phyloP scores from a whole-genome alignment of 1,140 invertebrate genomes.

The Trissolcus basalis region DNA sequence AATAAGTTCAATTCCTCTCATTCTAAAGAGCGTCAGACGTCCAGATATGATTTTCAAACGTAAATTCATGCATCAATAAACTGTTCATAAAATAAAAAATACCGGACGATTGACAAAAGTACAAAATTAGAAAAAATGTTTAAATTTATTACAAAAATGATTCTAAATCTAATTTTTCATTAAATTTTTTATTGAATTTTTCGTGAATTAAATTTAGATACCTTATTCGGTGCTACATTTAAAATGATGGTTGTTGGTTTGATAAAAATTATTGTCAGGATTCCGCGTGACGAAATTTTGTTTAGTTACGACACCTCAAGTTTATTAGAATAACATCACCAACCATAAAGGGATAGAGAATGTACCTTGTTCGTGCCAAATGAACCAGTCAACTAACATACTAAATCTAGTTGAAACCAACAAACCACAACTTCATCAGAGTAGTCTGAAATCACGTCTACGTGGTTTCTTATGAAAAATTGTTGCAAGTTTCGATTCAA shows the following conservation, averaged over 20 bases:
- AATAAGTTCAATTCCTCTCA: conserved; percentile 32
- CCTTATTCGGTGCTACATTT: too few species aligned
- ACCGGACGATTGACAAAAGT: too few species aligned
- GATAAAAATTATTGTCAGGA: conserved; percentile 13
- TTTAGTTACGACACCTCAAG: conserved; percentile 46
- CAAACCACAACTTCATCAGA: conserved; percentile 45
- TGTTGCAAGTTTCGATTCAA: neutral
- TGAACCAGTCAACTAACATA: conserved; percentile 56
- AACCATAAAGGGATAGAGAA: conserved; percentile 56
- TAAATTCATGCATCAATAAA: neutral
- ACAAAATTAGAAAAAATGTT: too few species aligned
- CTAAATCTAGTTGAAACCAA: conserved; percentile 53
- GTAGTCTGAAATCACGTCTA: neutral
- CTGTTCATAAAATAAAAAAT: too few species aligned
- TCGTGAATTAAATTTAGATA: too few species aligned
- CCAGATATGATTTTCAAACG: too few species aligned
- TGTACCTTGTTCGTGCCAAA: conserved; percentile 49
- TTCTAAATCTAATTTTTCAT: too few species aligned
- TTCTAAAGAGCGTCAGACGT: conserved; percentile 17
- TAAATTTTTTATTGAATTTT: too few species aligned
- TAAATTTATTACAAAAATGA: too few species aligned
- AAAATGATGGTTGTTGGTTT: too few species aligned
- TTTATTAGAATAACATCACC: conserved; percentile 58
- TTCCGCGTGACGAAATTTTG: conserved; percentile 21
- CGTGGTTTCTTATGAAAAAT: conserved; percentile 14